Evolutionary conservation across 2,797 vertebrate genomes (phyloP), one percentile per base, ranked within the genome.

Genomic region (Myiotriccus ornatus): DNA sequence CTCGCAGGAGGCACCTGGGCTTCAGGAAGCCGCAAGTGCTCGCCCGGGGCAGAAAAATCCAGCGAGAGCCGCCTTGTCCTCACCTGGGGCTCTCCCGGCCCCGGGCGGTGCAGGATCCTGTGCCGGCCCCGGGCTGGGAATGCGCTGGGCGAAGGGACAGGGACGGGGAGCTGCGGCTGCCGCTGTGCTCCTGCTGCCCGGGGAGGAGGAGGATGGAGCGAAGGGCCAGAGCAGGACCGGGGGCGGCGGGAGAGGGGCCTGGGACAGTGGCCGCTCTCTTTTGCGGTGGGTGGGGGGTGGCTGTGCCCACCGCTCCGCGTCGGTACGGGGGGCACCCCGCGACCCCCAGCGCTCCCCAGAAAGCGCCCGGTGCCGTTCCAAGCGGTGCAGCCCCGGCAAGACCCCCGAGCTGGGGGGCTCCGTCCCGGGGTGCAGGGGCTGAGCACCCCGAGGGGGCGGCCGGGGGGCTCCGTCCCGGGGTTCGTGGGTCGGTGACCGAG

Each of bases 81-180:
- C 87, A 7, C 3, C 81, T 1, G 53, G 47, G 86, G 87, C 84
- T 92, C 55, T 53, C 30, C 67, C 20, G 0, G 78, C 70, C 16
- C 16, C 3, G 5, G 46, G 56, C 4, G 10, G 13, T 6, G 57
- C n/a, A 10, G 78, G 53, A 32, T 5, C 13, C 43, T 4, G 17
- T 5, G 44, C 30, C 49, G 21, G 50, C 46, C n/a, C 44, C 5
- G 4, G n/a, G 35, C 30, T 8, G 87, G 50, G 27, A 39, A 4
- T 2, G 39, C 4, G 3, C 30, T 19, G 60, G 34, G 39, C 3
- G 1, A 3, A 3, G 52, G 55, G 53, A 25, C 1, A 0, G 19
- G 56, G n/a, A 35, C 1, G 1, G 49, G 25, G 59, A 10, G 24
- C 84, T 28, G 52, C 3, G 39, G 47, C 9, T 22, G 11, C n/a